Evolutionary conservation across 2,888 invertebrate genomes (phyloP).

Genomic region (Cephonodes hylas): DNA sequence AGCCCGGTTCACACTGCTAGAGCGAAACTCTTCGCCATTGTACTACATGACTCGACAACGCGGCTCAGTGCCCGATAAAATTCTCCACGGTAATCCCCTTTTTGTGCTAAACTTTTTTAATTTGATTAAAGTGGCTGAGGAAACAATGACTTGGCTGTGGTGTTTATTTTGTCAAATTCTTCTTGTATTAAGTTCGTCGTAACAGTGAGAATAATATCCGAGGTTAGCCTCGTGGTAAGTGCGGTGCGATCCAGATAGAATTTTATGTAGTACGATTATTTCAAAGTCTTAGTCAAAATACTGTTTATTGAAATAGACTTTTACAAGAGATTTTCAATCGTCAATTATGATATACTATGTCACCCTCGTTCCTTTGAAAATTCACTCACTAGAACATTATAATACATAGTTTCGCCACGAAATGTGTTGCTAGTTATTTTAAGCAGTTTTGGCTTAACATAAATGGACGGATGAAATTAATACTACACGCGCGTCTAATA

Average conservation of each 20-base stretch:
- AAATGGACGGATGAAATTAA: too few species aligned
- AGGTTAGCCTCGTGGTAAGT: too few species aligned
- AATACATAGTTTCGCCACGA: too few species aligned
- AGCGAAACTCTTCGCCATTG: slow-evolving; percentile 36
- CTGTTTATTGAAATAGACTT: too few species aligned
- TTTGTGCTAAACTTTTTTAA: slow-evolving; percentile 34
- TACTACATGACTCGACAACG: slow-evolving; percentile 47
- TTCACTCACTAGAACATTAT: too few species aligned
- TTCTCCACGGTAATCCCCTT: slow-evolving; percentile 25
- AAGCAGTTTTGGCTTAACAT: neutral
- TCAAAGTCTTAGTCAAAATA: too few species aligned
- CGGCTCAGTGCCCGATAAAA: slow-evolving; percentile 11
- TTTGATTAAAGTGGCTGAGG: slow-evolving; percentile 28
- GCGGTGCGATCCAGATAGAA: too few species aligned
- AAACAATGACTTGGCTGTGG: slow-evolving; percentile 7
- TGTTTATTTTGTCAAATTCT: neutral
- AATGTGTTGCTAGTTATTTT: too few species aligned
- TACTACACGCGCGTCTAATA: neutral
- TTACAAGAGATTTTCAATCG: too few species aligned
- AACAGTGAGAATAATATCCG: neutral
- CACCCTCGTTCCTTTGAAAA: too few species aligned
- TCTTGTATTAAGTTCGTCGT: neutral
- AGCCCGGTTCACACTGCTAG: slow-evolving; percentile 34
- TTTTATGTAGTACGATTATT: too few species aligned
- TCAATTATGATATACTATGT: too few species aligned